Evolutionary conservation across 2,888 invertebrate genomes (phyloP), one percentile per base, ranked within the genome.

Genomic region (Netelia melanura): DNA sequence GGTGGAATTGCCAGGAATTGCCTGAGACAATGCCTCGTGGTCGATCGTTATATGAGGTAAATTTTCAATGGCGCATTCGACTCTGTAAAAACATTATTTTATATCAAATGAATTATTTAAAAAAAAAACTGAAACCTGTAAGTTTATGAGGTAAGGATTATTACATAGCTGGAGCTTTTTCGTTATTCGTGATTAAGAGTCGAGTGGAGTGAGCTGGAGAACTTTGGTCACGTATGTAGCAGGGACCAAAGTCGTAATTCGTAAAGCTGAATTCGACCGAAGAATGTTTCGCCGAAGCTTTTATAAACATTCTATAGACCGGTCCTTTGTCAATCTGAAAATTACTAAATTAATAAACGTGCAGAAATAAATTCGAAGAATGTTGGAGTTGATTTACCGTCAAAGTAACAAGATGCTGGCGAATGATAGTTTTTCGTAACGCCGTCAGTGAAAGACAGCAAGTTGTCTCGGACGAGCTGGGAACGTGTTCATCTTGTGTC

Each of bases 321-420:
- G 96, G 96, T 0, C 97, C 97, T 91, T 96, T 95, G 48, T 95
- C 94, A 81, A 97, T 95, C 96, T 97, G 89, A 23, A 92, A 91
- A 79, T 48, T 5, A 9, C 54, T 38, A 48, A 44, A 77, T 64
- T 14, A 76, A 56, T 56, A 9, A 56, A 56, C 8, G 2, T 56
- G 14, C 1, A 17, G 5, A 56, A 21, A 56, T 56, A 21, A 56
- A 52, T n/a, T 17, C 17, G 21, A 11, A 2, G 10, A 52, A 58
- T 58, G 23, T 17, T 1, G 38, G 11, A 62, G 25, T 38, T 62
- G 11, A 30, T 30, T 65, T 87, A 91, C 92, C 86, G 90, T 87
- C 10, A 92, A 75, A 1, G 74, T 61, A 17, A 90, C 61, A 0
- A 65, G 75, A 77, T 90, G 90, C 84, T 89, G 82, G 48, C 87